A percentile compares a stretch with the other conserved stretches of the same genome.
Evolutionary conservation across 2,113 vertebrate species (phyloP).

Genomic region (Megaceryle maxima): DNA sequence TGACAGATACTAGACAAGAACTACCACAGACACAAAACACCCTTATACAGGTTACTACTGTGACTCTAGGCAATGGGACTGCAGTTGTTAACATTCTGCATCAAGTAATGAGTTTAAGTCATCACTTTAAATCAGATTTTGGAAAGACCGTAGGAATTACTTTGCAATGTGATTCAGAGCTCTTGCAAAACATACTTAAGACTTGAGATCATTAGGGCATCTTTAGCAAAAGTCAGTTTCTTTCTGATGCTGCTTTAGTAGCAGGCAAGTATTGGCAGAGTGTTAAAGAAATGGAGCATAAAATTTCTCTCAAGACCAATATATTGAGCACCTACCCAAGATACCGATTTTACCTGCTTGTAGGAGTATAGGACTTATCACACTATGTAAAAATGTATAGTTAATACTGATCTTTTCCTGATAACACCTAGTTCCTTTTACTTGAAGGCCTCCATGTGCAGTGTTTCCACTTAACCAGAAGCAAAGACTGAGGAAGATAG

Average conservation of each 20-base stretch:
- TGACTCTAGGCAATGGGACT: not conserved
- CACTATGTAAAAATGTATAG: not conserved
- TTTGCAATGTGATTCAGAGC: not conserved
- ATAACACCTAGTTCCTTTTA: not conserved
- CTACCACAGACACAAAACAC: rapidly evolving
- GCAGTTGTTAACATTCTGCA: not conserved
- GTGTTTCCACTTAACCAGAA: not conserved
- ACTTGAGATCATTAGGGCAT: not conserved
- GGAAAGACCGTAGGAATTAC: not conserved
- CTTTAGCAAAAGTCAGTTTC: not conserved
- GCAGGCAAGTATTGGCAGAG: not conserved
- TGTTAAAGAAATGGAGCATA: not conserved
- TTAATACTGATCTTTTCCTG: not conserved
- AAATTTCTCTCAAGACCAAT: not conserved
- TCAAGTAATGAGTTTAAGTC: not conserved
- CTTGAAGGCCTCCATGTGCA: not conserved
- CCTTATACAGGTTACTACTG: not conserved
- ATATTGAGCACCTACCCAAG: not conserved
- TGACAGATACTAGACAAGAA: not conserved
- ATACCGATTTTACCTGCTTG: not conserved
- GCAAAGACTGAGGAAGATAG: not conserved
- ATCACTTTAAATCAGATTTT: not conserved
- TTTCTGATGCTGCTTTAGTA: not conserved
- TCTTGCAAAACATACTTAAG: not conserved
- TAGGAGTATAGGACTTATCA: not conserved